These are phyloP conservation scores for Calypte anna DNA, from an alignment of 2,113 vertebrate species.

Conservation along the genomic window DNA sequence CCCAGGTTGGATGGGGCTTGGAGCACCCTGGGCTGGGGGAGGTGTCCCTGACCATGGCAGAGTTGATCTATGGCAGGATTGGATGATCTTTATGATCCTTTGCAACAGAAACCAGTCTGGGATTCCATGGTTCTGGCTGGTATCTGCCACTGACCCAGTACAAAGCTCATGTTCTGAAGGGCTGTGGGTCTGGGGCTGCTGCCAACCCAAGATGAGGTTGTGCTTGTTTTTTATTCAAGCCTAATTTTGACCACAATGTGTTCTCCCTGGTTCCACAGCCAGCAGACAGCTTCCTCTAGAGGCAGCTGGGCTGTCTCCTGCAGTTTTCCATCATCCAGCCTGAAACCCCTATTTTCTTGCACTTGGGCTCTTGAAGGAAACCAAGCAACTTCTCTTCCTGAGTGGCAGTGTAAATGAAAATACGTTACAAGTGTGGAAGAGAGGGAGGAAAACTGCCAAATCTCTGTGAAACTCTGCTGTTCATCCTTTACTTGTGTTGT, in stretches of 20 bases:
- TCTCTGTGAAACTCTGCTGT: not conserved
- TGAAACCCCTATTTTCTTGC: not conserved
- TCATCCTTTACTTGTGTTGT: not conserved
- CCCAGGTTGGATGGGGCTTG: too few species aligned
- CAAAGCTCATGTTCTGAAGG: rapidly evolving
- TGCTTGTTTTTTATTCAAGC: not conserved
- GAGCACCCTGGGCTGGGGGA: too few species aligned
- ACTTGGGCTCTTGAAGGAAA: not conserved
- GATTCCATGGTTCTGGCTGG: too few species aligned
- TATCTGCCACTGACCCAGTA: not conserved
- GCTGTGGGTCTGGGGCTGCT: not conserved
- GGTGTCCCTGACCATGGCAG: too few species aligned
- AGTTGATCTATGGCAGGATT: too few species aligned
- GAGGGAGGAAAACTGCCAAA: not conserved
- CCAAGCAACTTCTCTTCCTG: not conserved
- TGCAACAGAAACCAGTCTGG: too few species aligned
- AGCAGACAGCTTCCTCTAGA: not conserved
- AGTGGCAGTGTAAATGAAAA: not conserved
- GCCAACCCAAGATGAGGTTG: not conserved
- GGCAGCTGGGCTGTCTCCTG: not conserved
- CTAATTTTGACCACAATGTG: not conserved
- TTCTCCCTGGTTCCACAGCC: not conserved
- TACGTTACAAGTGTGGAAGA: not conserved
- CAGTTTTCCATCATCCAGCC: not conserved
- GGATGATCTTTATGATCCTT: too few species aligned